Conservation (phyloP, 2,797 vertebrate species). For the Ctenopoma multispine region DNA sequence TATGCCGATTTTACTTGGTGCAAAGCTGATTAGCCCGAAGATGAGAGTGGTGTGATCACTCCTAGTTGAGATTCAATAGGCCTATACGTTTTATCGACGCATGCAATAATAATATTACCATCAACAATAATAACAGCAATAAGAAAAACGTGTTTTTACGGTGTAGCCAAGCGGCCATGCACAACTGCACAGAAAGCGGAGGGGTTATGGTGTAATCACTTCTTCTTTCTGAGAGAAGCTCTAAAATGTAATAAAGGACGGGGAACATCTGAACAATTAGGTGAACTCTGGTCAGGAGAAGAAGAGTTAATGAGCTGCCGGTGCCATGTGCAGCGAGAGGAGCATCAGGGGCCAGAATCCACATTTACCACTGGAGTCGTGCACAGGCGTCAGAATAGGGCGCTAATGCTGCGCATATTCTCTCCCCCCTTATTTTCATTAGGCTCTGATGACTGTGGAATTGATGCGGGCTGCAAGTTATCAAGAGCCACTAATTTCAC, state of each 20-base stretch:
- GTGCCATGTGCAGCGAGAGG: conserved; percentile 68
- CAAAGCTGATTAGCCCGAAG: conserved; percentile 52
- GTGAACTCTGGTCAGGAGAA: conserved; percentile 77
- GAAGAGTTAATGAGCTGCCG: conserved; percentile 81
- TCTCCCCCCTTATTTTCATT: conserved; percentile 86
- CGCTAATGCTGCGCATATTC: conserved; percentile 76
- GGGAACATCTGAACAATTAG: conserved; percentile 83
- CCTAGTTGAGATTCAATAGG: not conserved
- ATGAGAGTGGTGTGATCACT: conserved; percentile 23
- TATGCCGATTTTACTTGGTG: conserved; percentile 52
- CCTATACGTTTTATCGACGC: not conserved
- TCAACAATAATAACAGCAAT: not conserved
- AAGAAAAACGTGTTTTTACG: not conserved
- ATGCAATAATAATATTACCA: not conserved
- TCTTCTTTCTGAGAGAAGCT: conserved; percentile 49
- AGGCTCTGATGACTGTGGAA: conserved; percentile 89
- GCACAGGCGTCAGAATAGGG: conserved; percentile 80
- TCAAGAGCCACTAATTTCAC: conserved; percentile 99
- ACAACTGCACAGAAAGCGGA: conserved; percentile 6
- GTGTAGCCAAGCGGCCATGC: conserved; percentile 10
- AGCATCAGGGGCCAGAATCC: conserved; percentile 79
- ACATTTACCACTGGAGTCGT: conserved; percentile 82
- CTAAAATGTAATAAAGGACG: conserved; percentile 61
- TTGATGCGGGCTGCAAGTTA: conserved; percentile 98
- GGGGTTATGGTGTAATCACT: conserved; percentile 48